Evolutionary conservation across 2,797 vertebrate genomes (phyloP).

Genomic region (Meriones psammophilus): DNA sequence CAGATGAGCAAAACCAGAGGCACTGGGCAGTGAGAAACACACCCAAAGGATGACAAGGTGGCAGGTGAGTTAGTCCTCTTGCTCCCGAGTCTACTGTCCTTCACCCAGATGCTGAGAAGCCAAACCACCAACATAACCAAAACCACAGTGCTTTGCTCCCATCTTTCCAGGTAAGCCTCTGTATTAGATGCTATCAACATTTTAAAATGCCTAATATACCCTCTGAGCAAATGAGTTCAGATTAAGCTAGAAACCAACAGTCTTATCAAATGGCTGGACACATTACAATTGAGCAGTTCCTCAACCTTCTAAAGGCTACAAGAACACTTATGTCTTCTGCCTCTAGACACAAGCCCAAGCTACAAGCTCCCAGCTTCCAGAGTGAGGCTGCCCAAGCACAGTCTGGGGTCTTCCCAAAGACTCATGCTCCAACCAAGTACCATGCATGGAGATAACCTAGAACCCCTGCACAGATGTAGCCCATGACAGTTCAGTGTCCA

Average conservation of each 20-base stretch:
- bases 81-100: not conserved
- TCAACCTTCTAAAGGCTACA: not conserved
- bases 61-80: not conserved
- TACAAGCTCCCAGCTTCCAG: not conserved
- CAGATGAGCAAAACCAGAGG: not conserved
- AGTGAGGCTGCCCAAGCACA: no score
- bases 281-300: not conserved
- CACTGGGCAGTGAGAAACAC: not conserved
- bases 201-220: not conserved
- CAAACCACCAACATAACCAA: not conserved
- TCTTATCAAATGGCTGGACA: not conserved
- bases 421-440: no score
- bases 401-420: no score
- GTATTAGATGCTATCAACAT: not conserved
- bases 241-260: not conserved
- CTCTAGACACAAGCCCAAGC: not conserved
- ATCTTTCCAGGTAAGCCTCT: not conserved
- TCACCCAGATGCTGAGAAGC: not conserved
- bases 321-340: not conserved
- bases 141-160: not conserved
- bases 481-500: no score
- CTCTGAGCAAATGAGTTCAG: slow-evolving; percentile 35
- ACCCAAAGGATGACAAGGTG: not conserved
- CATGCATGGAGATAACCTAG: no score
- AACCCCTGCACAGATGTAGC: no score